Percentiles rank a stretch among this genome's conserved stretches.
These are phyloP conservation scores for Phoeniculus purpureus DNA, from an alignment of 2,797 vertebrate species.

Conservation along the genomic window DNA sequence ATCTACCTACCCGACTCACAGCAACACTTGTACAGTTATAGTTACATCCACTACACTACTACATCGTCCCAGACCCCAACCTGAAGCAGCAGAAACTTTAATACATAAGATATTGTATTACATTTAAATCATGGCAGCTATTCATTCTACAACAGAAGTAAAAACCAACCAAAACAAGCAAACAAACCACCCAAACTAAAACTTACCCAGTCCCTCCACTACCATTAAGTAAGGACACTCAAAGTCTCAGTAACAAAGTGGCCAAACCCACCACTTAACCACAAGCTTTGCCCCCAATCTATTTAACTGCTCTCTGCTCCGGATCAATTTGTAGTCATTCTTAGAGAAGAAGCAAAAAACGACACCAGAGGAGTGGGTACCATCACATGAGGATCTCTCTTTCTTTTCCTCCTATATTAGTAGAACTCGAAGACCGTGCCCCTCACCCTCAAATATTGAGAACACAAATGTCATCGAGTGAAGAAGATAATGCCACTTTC, in stretches of 20 bases:
- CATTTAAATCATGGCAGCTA: neutral
- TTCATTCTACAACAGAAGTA: neutral
- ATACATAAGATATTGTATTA: neutral
- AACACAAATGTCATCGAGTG: constrained; percentile 5
- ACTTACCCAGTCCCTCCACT: neutral
- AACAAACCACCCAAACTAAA: neutral
- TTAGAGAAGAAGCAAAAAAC: neutral
- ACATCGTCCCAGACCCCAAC: neutral
- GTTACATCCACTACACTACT: neutral
- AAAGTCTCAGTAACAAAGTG: neutral
- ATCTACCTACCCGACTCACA: neutral
- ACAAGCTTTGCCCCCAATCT: neutral
- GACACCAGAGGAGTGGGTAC: neutral
- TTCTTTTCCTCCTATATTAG: neutral
- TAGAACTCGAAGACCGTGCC: rapidly evolving
- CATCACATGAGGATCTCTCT: neutral
- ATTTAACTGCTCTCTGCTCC: neutral
- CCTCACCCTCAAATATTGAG: constrained; percentile 4
- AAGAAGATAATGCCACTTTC: constrained; percentile 36
- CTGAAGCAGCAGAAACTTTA: neutral
- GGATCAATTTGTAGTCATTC: neutral
- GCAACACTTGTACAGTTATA: rapidly evolving
- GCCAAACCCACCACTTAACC: neutral
- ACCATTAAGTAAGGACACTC: neutral
- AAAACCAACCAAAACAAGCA: neutral